Percentiles rank a stretch among this genome's conserved stretches.
Evolutionary conservation across 2,888 invertebrate genomes (phyloP).

Genomic region (Microctonus brassicae): DNA sequence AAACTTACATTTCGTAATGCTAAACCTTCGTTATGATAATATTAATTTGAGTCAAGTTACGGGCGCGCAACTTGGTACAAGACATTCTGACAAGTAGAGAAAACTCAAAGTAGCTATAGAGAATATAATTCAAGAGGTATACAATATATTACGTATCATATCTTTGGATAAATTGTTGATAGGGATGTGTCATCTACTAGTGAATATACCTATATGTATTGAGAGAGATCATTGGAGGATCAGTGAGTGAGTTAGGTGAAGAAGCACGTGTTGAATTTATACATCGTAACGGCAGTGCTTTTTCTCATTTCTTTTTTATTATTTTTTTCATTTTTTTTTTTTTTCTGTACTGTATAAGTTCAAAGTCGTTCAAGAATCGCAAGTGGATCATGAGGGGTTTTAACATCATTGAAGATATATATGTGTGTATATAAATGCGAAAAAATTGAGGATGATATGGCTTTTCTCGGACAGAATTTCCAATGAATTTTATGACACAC

Average conservation of each 20-base stretch:
- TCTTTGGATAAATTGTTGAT: not conserved
- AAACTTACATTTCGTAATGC: not conserved
- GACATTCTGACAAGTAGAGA: not conserved
- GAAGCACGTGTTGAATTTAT: constrained; percentile 11
- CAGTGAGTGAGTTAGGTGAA: not conserved
- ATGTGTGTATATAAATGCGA: not conserved
- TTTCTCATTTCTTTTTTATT: too few relatives aligned
- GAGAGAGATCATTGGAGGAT: not conserved
- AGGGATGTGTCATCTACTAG: not conserved
- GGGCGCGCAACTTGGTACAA: not conserved
- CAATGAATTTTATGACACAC: not conserved
- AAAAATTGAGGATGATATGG: not conserved
- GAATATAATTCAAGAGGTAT: not conserved
- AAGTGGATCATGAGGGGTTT: constrained; percentile 2
- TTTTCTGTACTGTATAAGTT: not conserved
- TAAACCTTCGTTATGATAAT: not conserved
- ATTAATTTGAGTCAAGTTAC: not conserved
- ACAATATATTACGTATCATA: not conserved
- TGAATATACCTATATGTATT: not conserved
- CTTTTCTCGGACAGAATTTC: constrained; percentile 25
- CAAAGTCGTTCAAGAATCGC: not conserved
- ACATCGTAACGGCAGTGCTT: not conserved
- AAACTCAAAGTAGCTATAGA: not conserved
- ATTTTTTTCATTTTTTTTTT: too few relatives aligned
- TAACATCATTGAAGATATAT: not conserved